phyloP scores from a whole-genome alignment of 2,113 vertebrate species.

The Sarotherodon lohbergeri region DNA sequence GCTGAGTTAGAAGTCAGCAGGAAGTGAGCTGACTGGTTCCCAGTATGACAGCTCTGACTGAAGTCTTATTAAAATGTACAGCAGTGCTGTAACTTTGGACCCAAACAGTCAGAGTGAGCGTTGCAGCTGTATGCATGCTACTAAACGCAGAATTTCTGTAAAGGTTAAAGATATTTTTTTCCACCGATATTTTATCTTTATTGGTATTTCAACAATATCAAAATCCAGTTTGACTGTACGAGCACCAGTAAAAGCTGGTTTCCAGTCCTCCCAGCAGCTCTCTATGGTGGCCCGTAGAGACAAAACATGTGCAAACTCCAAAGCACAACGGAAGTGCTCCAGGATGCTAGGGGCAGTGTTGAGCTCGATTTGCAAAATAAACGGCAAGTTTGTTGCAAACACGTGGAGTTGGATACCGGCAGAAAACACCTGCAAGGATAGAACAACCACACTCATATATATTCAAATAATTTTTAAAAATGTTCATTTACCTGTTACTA shows the following conservation, averaged over 20 bases:
- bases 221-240: neutral
- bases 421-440: neutral
- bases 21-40: neutral
- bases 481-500: neutral
- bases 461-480: neutral
- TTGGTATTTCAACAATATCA: neutral
- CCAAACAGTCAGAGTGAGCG: neutral
- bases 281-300: neutral
- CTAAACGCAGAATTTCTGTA: fast-evolving
- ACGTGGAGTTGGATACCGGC: neutral
- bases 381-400: neutral
- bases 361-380: neutral
- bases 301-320: fast-evolving
- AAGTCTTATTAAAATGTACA: neutral
- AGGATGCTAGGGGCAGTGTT: neutral
- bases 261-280: neutral
- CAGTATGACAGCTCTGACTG: neutral
- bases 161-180: too few species aligned
- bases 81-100: neutral
- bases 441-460: neutral
- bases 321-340: neutral
- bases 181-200: neutral
- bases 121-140: neutral
- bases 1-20: neutral
- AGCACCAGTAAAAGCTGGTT: neutral